Evolutionary conservation across 2,888 invertebrate species (phyloP), one percentile per base, ranked within the genome.

Genomic region (Spilosoma lubricipeda): DNA sequence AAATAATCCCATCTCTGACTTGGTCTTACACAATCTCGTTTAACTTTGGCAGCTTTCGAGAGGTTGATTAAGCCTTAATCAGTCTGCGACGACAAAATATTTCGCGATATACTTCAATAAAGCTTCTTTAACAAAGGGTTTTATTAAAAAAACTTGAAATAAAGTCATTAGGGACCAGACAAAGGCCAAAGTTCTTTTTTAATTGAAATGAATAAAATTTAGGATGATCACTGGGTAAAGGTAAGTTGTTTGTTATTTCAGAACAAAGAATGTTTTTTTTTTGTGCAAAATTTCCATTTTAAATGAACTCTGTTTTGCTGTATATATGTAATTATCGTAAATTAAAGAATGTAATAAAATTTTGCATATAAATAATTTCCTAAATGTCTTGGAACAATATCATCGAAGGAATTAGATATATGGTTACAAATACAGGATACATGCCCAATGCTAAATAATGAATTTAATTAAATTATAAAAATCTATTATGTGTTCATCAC

Each of bases 21-120:
- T 66, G 71, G 73, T 70, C 67, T 33, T 39, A 75, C 68, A 65
- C 75, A 76, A 84, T 84, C 78, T 78, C 69, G 67, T 36, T 73
- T 78, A 79, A 77, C 80, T 83, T 77, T 85, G 82, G 77, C 79
- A 83, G 79, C 81, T 80, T 66, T 77, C 79, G 72, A 73, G 79
- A 83, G 77, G 75, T 86, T 89, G 85, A 88, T 88, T 87, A 86
- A 83, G 82, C 74, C 81, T 81, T 83, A 85, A 86, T 87, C 82
- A 86, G 76, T 70, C 67, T 71, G 59, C 74, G 70, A 78, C 72
- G 73, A 71, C 76, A 75, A 78, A 84, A 82, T 78, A 77, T 78
- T 75, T 68, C 67, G 64, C 71, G 76, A 72, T 76, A 79, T 20
- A 68, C 66, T 64, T 18, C 18, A 67, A 70, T 23, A 45, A 33